Evolutionary conservation across 1,140 invertebrate species (phyloP).

Genomic region (Leptopilina clavipes): DNA sequence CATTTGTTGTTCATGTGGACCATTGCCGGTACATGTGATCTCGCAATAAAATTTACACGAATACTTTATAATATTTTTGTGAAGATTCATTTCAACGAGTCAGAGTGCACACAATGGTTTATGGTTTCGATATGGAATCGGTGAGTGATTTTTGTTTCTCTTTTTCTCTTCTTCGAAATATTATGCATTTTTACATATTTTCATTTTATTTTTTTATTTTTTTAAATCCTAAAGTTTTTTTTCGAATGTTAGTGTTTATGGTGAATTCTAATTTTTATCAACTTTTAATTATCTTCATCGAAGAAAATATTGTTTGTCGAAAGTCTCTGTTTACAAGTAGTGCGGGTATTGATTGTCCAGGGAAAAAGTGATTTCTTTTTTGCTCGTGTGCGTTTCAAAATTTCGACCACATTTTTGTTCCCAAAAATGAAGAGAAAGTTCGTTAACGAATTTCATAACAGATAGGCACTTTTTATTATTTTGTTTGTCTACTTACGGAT

Average conservation of each 20-base stretch:
- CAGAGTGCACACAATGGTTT: constrained; percentile 62
- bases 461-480: neutral
- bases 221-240: too few relatives aligned
- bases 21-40: constrained; percentile 6
- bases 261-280: too few relatives aligned
- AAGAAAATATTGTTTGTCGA: too few relatives aligned
- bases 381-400: too few relatives aligned
- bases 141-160: constrained; percentile 56
- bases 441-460: neutral
- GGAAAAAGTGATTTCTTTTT: neutral
- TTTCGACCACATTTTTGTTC: neutral
- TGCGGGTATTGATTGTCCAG: too few relatives aligned
- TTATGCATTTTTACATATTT: neutral
- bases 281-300: too few relatives aligned
- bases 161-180: neutral
- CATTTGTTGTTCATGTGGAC: constrained; percentile 16
- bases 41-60: neutral
- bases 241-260: too few relatives aligned
- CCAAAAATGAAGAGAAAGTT: neutral
- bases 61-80: neutral
- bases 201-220: neutral
- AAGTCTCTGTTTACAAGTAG: too few relatives aligned
- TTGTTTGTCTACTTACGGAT: neutral
- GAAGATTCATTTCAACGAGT: constrained; percentile 26
- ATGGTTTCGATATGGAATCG: constrained; percentile 71